phyloP scores from a whole-genome alignment of 1,140 invertebrate genomes.

The Brachionus rubens region DNA sequence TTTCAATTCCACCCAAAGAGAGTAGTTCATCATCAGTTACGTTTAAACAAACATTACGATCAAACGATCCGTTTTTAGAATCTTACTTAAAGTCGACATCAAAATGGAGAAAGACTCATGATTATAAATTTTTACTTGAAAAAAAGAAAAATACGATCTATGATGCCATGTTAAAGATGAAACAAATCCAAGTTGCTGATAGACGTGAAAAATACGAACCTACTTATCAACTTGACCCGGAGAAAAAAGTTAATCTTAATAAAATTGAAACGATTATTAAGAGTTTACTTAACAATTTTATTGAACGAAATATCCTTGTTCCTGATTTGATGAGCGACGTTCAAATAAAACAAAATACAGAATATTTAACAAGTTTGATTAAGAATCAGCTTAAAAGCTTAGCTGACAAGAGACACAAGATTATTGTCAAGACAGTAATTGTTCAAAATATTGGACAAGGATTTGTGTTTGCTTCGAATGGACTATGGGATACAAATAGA shows the following conservation, averaged over 20 bases:
- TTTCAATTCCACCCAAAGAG: background rate
- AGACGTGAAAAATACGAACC: background rate
- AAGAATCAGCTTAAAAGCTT: background rate
- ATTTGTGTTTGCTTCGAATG: background rate
- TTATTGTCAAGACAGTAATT: background rate
- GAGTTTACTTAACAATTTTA: background rate
- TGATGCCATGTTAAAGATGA: background rate
- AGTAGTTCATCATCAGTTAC: background rate
- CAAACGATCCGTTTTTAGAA: background rate
- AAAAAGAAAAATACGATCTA: background rate
- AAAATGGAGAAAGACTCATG: background rate
- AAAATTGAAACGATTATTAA: background rate
- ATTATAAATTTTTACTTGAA: constrained; percentile 4
- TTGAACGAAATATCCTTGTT: background rate
- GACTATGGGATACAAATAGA: background rate
- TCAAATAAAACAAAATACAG: background rate
- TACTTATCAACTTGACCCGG: background rate
- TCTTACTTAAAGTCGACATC: background rate
- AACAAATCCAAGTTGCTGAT: background rate
- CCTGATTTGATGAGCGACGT: background rate
- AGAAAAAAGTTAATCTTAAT: background rate
- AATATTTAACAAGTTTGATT: background rate
- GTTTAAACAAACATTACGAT: background rate
- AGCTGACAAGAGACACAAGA: constrained; percentile 1
- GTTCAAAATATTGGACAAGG: background rate